These are phyloP conservation scores for Conus canariensis DNA, from an alignment of 2,888 invertebrate species.

Conservation along the genomic window DNA sequence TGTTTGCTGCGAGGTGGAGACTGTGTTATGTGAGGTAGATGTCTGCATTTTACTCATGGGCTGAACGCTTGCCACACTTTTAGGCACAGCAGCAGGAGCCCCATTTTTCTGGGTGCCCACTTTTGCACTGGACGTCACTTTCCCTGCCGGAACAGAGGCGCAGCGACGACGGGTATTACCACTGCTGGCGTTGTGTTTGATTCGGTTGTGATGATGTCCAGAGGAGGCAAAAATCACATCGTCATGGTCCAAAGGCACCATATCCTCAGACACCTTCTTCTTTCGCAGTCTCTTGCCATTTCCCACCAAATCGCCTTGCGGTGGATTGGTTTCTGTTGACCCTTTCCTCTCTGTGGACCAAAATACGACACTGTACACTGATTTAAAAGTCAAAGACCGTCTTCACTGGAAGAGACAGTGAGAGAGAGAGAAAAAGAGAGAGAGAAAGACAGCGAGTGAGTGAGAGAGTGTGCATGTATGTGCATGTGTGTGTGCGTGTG, in stretches of 20 bases:
- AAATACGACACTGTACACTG: not conserved
- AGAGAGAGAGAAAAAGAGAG: too few species aligned
- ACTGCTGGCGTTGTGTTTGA: constrained; percentile 17
- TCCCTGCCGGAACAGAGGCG: constrained; percentile 19
- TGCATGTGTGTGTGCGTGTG: too few species aligned
- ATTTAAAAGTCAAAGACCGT: too few species aligned
- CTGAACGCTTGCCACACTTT: not conserved
- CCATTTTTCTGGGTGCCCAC: not conserved
- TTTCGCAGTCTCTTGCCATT: constrained; percentile 46
- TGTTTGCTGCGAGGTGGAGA: constrained; percentile 25
- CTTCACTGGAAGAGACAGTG: too few species aligned
- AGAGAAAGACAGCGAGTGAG: too few species aligned
- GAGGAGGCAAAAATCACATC: constrained; percentile 38
- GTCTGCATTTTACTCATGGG: not conserved
- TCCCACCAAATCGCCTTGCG: not conserved
- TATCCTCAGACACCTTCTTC: constrained; percentile 51
- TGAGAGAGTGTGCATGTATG: too few species aligned
- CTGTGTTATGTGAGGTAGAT: not conserved
- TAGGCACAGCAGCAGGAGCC: not conserved
- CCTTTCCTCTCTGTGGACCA: not conserved
- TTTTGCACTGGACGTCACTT: not conserved
- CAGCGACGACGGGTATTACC: not conserved
- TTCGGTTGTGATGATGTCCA: constrained; percentile 35
- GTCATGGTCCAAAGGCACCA: constrained; percentile 51
- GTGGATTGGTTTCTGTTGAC: not conserved